phyloP scores from a whole-genome alignment of 2,888 invertebrate species.

The Idaea straminata region DNA sequence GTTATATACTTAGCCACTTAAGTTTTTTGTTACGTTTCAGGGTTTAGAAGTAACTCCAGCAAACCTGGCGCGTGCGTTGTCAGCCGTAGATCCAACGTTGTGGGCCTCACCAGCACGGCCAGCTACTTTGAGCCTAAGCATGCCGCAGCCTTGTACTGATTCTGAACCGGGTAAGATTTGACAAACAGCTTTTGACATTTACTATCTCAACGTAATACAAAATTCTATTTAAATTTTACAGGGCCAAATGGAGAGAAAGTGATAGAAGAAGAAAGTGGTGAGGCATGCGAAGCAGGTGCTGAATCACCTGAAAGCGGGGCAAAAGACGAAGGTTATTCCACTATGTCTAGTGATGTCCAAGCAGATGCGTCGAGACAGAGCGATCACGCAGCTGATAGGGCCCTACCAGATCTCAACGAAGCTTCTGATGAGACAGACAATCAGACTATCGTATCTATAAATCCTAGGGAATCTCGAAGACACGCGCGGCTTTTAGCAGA shows the following conservation, averaged over 20 bases:
- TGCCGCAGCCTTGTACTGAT: conserved; percentile 76
- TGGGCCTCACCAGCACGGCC: conserved; percentile 86
- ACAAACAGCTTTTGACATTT: background rate
- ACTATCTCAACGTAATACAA: background rate
- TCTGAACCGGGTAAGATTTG: conserved; percentile 50
- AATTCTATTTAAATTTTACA: conserved; percentile 35
- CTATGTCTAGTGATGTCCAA: conserved; percentile 91
- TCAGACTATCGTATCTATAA: conserved; percentile 76
- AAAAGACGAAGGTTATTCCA: conserved; percentile 90
- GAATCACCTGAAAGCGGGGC: conserved; percentile 89
- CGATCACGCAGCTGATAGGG: conserved; percentile 77
- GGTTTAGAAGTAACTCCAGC: conserved; percentile 83
- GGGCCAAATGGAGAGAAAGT: conserved; percentile 59
- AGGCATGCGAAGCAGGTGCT: conserved; percentile 84
- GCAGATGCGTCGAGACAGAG: conserved; percentile 83
- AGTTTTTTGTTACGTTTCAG: conserved; percentile 37
- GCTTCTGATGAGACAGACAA: conserved; percentile 86
- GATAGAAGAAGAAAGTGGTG: conserved; percentile 68
- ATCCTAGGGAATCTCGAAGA: conserved; percentile 70
- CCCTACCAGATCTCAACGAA: conserved; percentile 86
- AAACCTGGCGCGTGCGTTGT: conserved; percentile 81
- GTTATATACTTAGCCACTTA: no score
- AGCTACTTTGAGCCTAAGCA: conserved; percentile 84
- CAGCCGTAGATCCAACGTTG: conserved; percentile 82
- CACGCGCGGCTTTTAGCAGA: conserved; percentile 82